These are phyloP conservation scores for Pristionchus japonicus DNA, from an alignment of 2,888 invertebrate species.

Conservation along the genomic window DNA sequence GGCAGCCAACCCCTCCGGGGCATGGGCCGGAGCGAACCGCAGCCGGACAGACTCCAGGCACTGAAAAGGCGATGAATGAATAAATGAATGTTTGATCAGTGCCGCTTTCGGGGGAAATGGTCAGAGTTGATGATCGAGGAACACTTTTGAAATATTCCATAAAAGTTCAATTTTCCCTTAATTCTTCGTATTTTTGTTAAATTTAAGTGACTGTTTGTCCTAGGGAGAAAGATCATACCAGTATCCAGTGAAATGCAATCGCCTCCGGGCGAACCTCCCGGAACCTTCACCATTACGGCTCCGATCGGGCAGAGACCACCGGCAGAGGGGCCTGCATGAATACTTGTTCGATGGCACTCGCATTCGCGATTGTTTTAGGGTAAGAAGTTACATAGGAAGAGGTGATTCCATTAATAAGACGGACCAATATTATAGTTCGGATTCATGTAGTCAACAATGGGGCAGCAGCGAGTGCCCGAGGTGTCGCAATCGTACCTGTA, in stretches of 20 bases:
- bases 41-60: neutral
- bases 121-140: too few relatives aligned
- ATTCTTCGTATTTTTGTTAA: too few relatives aligned
- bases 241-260: constrained; percentile 58
- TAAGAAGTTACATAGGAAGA: too few relatives aligned
- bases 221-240: constrained; percentile 47
- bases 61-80: neutral
- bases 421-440: neutral
- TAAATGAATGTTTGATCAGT: too few relatives aligned
- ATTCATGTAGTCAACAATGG: neutral
- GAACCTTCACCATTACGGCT: constrained; percentile 57
- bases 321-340: constrained; percentile 57
- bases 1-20: neutral
- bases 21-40: neutral
- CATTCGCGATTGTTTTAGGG: too few relatives aligned
- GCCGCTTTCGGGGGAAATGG: too few relatives aligned
- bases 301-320: constrained; percentile 61
- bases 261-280: constrained; percentile 54
- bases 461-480: neutral
- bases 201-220: too few relatives aligned
- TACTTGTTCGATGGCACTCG: too few relatives aligned
- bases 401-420: neutral
- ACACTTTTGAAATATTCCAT: too few relatives aligned
- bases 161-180: too few relatives aligned
- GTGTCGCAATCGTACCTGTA: neutral